phyloP scores from a whole-genome alignment of 2,113 vertebrate species.

The Xiphophorus couchianus region DNA sequence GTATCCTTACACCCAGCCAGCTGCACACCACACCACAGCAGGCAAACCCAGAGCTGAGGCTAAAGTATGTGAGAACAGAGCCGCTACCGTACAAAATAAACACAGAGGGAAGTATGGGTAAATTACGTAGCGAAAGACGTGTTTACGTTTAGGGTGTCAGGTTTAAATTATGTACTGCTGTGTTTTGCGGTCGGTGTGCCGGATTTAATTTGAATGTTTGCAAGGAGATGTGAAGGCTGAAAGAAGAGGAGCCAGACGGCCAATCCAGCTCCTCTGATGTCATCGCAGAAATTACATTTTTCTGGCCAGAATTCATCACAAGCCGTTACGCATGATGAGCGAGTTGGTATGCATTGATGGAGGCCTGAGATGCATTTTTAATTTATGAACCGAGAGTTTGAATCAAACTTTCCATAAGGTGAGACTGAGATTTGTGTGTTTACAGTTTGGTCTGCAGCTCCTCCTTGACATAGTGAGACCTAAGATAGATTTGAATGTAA shows the following conservation, averaged over 20 bases:
- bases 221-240: conserved; percentile 50
- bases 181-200: conserved; percentile 63
- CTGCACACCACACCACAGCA: conserved; percentile 20
- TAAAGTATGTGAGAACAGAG: conserved; percentile 1
- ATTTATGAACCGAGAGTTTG: conserved; percentile 45
- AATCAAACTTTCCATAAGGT: conserved; percentile 27
- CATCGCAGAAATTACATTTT: conserved; percentile 43
- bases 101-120: conserved; percentile 64
- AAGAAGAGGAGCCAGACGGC: conserved; percentile 58
- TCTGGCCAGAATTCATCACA: conserved; percentile 63
- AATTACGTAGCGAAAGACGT: conserved; percentile 71
- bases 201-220: conserved; percentile 67
- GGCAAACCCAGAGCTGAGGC: conserved; percentile 29
- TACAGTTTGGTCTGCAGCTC: conserved; percentile 40
- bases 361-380: conserved; percentile 46
- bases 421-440: conserved; percentile 33
- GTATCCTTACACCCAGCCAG: conserved; percentile 46
- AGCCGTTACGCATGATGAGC: conserved; percentile 54
- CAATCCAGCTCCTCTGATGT: conserved; percentile 66
- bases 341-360: conserved; percentile 54
- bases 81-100: conserved; percentile 72
- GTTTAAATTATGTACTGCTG: conserved; percentile 70
- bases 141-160: conserved; percentile 72
- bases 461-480: conserved; percentile 10
- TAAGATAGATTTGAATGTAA: conserved; percentile 33